Evolutionary conservation across 2,888 invertebrate genomes (phyloP).

Genomic region (Folsomia candida): DNA sequence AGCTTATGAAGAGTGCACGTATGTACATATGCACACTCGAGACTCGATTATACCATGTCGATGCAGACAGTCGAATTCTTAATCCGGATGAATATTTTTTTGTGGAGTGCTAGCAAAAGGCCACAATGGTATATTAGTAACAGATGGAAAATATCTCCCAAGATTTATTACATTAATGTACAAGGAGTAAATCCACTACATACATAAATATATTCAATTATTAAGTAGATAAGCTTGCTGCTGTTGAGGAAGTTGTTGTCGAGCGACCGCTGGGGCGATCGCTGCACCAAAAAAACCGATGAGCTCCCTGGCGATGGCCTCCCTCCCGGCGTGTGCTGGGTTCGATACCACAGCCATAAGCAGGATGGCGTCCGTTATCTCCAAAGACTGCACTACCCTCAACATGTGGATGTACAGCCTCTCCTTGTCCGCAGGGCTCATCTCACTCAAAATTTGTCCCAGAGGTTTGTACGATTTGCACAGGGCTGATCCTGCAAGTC

Average conservation of each 20-base stretch:
- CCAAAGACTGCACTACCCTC: slow-evolving; percentile 28
- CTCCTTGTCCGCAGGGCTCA: slow-evolving; percentile 36
- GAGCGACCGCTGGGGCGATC: background rate
- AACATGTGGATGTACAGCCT: slow-evolving; percentile 37
- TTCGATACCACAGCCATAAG: slow-evolving; percentile 37
- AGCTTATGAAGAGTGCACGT: too few relatives aligned
- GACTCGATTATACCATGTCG: too few relatives aligned
- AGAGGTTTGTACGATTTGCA: slow-evolving; percentile 41
- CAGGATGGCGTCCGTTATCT: slow-evolving; percentile 38
- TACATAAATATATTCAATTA: too few relatives aligned
- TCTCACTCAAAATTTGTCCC: slow-evolving; percentile 26
- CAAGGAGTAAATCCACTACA: too few relatives aligned
- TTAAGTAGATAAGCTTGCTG: too few relatives aligned
- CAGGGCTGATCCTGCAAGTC: slow-evolving; percentile 22
- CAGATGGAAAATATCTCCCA: too few relatives aligned
- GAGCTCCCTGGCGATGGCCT: slow-evolving; percentile 29
- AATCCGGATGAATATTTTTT: too few relatives aligned
- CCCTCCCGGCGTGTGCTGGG: slow-evolving; percentile 23
- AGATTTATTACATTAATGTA: too few relatives aligned
- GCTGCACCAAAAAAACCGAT: slow-evolving; percentile 24
- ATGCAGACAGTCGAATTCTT: too few relatives aligned
- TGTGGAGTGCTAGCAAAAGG: too few relatives aligned
- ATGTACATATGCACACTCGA: too few relatives aligned
- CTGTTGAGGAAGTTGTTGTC: background rate
- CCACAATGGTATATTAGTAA: too few relatives aligned